Evolutionary conservation across 2,888 invertebrate species (phyloP).

Genomic region (Ophioninae sp.): DNA sequence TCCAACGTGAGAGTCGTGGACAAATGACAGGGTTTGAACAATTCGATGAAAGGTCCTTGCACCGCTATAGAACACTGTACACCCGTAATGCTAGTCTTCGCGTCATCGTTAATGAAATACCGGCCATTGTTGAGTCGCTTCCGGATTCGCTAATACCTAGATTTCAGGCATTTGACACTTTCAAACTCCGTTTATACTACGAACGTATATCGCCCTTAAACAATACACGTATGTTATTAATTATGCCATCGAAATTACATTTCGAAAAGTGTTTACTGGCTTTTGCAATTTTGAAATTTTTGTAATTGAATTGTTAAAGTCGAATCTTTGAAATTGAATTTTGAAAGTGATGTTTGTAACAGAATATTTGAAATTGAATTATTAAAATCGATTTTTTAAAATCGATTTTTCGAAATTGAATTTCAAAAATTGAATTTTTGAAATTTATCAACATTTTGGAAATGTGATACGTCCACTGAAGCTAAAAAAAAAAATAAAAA

Average conservation of each 20-base stretch:
- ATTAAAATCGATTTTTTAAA: no score
- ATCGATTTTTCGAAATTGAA: no score
- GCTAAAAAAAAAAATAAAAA: no score
- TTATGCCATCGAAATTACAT: not conserved
- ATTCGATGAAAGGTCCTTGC: not conserved
- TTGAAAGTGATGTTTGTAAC: no score
- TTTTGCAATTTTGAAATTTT: not conserved
- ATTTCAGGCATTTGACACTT: not conserved
- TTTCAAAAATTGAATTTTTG: no score
- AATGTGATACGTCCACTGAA: no score
- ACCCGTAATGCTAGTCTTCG: not conserved
- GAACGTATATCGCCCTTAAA: not conserved
- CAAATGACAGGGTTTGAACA: slow-evolving; percentile 2
- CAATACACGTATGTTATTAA: not conserved
- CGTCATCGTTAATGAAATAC: not conserved
- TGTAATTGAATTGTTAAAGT: no score
- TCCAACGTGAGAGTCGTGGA: not conserved
- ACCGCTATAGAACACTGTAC: not conserved
- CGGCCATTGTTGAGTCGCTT: not conserved
- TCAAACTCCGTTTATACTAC: not conserved
- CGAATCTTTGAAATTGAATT: no score
- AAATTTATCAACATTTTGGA: no score
- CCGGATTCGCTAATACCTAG: not conserved
- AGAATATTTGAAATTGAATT: no score
- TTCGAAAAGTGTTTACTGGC: not conserved